A percentile compares a stretch with the other conserved stretches of the same genome.
Evolutionary conservation across 2,888 invertebrate genomes (phyloP).

Genomic region (Eupithecia inturbata): DNA sequence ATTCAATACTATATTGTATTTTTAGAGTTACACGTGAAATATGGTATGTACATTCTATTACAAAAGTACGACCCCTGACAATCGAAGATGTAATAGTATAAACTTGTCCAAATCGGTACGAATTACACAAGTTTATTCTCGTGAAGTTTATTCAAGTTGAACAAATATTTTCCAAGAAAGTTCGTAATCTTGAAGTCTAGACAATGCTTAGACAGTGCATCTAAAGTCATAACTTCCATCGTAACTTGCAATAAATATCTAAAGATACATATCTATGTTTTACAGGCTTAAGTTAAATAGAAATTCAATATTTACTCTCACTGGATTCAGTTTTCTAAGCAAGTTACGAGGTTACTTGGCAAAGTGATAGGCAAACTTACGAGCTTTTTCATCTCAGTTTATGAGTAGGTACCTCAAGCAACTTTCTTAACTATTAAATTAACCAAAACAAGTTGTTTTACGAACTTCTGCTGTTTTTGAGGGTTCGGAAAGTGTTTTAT

Average conservation of each 20-base stretch:
- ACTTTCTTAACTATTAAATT: conserved; percentile 20
- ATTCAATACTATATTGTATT: not conserved
- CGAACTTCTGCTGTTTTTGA: conserved; percentile 4
- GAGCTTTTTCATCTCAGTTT: conserved; percentile 14
- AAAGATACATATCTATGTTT: conserved; percentile 20
- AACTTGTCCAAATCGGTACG: too few relatives aligned
- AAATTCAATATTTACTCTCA: conserved; percentile 19
- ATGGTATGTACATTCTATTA: not conserved
- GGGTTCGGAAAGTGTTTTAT: conserved; percentile 7
- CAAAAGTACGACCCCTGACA: not conserved
- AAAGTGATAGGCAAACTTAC: conserved; percentile 12
- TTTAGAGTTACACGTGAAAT: not conserved
- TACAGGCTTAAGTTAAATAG: conserved; percentile 18
- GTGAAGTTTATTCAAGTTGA: not conserved
- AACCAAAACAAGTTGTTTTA: conserved; percentile 12
- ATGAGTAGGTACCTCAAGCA: not conserved
- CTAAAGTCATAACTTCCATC: conserved; percentile 20
- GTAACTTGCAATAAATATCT: conserved; percentile 25
- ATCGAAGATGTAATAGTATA: too few relatives aligned
- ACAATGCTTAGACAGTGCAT: conserved; percentile 27
- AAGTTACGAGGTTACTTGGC: conserved; percentile 10
- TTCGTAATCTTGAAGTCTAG: conserved; percentile 21
- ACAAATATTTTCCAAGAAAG: conserved; percentile 17
- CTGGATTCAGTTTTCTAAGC: conserved; percentile 11
- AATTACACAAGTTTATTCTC: too few relatives aligned